Evolutionary conservation across 2,113 vertebrate genomes (phyloP), one percentile per base, ranked within the genome.

Genomic region (Barnardius zonarius): DNA sequence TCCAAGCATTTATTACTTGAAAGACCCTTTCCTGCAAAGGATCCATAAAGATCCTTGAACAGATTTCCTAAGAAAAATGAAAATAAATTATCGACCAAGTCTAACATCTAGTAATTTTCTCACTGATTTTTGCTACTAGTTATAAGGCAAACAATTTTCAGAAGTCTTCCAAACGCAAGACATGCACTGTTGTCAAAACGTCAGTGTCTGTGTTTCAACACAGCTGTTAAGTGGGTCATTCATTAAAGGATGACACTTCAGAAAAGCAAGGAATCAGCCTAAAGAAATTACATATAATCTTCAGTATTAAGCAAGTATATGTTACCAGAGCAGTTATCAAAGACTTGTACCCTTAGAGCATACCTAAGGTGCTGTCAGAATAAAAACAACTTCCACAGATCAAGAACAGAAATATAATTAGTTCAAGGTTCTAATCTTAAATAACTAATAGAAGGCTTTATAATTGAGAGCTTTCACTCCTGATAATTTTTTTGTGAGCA

Each of bases 401-500:
- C 68, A 84, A 90, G 55, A 88, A 66, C 28, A 90, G 41, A 92
- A 88, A 51, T 62, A 67, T 25, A 81, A 91, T 88, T 94, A 84
- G 70, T 81, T 92, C 46, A 61, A 86, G 51, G 86, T 78, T 92
- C 31, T 63, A 79, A 72, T 83, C 52, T 81, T 85, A 72, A 87
- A 91, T 95, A 94, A 89, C 77, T 94, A 92, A 89, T 75, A 70
- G 61, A 85, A 83, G n/a, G 27, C 14, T 89, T 88, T 57, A 41
- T 84, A 93, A 87, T 64, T 81, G 80, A 93, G 73, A 85, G 55
- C 63, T 87, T 97, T 90, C 83, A 87, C 20, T 94, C 44, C 55
- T 20, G 64, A 41, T 91, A 51, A 64, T 81, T 88, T 93, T 93
- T 88, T 93, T 48, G 86, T 80, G 48, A 10, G 30, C 44, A 86